phyloP scores from a whole-genome alignment of 2,797 vertebrate species.

The Phoxinus dragarum region DNA sequence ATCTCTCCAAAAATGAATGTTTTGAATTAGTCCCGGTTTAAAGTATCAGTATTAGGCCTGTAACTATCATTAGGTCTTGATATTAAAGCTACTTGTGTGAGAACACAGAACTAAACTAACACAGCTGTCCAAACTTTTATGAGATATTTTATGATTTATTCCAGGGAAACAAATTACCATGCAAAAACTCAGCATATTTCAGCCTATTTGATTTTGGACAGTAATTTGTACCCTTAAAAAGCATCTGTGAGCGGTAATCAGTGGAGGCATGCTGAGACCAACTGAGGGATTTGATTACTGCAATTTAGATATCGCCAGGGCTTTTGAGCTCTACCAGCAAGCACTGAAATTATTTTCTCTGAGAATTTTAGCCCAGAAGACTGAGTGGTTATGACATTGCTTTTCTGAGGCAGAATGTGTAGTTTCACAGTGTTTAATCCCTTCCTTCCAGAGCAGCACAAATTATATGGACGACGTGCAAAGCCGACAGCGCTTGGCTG shows the following conservation, averaged over 20 bases:
- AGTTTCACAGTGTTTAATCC: slow-evolving; percentile 36
- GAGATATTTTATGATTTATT: slow-evolving; percentile 23
- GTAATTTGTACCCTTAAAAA: slow-evolving; percentile 51
- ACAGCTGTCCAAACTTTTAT: slow-evolving; percentile 6
- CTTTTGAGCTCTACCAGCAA: slow-evolving; percentile 40
- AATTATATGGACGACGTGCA: slow-evolving; percentile 6
- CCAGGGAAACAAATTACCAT: slow-evolving; percentile 14
- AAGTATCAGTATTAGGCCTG: background rate
- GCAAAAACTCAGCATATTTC: slow-evolving; percentile 31
- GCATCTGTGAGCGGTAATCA: slow-evolving; percentile 45
- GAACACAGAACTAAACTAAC: slow-evolving; percentile 2
- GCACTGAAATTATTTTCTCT: slow-evolving; percentile 47
- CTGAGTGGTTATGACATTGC: slow-evolving; percentile 24
- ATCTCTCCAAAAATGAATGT: background rate
- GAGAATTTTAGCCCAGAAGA: slow-evolving; percentile 24
- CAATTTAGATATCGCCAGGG: slow-evolving; percentile 58
- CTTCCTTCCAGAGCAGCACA: slow-evolving; percentile 16
- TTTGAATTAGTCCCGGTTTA: background rate
- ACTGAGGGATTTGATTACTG: slow-evolving; percentile 47
- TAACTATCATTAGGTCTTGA: background rate
- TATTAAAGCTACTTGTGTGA: background rate
- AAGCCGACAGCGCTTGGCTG: slow-evolving; percentile 11
- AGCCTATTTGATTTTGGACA: slow-evolving; percentile 46
- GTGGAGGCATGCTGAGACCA: slow-evolving; percentile 35
- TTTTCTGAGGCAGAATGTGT: slow-evolving; percentile 20